Conservation (phyloP, 2,888 invertebrate species). For the Phlogophora meticulosa region DNA sequence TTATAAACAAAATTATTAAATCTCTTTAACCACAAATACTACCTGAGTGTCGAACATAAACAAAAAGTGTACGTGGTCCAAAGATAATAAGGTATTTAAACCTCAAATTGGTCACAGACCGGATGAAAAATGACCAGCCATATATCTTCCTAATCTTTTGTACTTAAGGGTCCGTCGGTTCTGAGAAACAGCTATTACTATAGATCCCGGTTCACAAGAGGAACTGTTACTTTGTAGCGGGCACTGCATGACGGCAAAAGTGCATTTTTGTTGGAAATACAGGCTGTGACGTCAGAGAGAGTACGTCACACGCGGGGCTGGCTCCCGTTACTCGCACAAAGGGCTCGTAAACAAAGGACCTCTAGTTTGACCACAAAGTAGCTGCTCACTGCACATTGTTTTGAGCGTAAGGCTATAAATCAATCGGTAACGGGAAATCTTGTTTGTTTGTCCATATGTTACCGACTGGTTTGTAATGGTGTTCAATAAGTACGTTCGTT, state of each 20-base stretch:
- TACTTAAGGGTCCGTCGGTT: conserved; percentile 82
- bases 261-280: conserved; percentile 85
- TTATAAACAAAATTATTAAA: conserved; percentile 45
- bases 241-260: conserved; percentile 83
- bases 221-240: conserved; percentile 87
- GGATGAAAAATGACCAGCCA: conserved; percentile 80
- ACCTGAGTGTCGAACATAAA: conserved; percentile 72
- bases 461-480: conserved; percentile 39
- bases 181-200: conserved; percentile 83
- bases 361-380: conserved; percentile 84
- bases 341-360: conserved; percentile 79
- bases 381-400: conserved; percentile 82
- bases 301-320: conserved; percentile 74
- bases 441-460: conserved; percentile 51
- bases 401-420: conserved; percentile 75
- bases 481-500: conserved; percentile 23
- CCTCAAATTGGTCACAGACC: conserved; percentile 87
- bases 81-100: conserved; percentile 81
- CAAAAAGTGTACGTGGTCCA: conserved; percentile 73
- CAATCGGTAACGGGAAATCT: conserved; percentile 70
- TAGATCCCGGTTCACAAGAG: conserved; percentile 88
- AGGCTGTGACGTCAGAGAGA: conserved; percentile 85
- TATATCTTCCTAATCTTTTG: conserved; percentile 85
- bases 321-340: conserved; percentile 85
- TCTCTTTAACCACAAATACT: conserved; percentile 75